A percentile compares a stretch with the other conserved stretches of the same genome.
These are phyloP conservation scores for Petrophora chlorosata DNA, from an alignment of 2,888 invertebrate species.

Conservation along the genomic window DNA sequence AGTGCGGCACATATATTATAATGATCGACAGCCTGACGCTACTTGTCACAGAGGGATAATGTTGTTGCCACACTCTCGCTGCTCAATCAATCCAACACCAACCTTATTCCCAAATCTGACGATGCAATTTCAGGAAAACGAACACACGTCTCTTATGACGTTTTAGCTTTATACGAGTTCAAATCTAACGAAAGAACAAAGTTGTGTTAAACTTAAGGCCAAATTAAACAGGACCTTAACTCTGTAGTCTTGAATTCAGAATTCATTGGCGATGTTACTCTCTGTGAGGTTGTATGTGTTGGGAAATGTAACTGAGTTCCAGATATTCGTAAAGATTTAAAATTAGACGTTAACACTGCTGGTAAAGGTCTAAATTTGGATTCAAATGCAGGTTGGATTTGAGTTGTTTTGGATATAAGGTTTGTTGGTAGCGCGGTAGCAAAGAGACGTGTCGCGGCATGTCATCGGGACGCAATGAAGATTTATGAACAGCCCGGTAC, in stretches of 20 bases:
- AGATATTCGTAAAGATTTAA: constrained; percentile 20
- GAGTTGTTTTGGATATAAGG: constrained; percentile 50
- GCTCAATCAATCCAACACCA: constrained; percentile 33
- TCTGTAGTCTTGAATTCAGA: constrained; percentile 48
- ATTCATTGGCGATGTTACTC: constrained; percentile 45
- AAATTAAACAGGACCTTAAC: constrained; percentile 59
- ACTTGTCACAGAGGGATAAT: constrained; percentile 81
- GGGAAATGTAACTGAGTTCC: constrained; percentile 63
- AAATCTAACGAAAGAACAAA: constrained; percentile 78
- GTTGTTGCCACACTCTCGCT: constrained; percentile 71
- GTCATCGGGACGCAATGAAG: constrained; percentile 83
- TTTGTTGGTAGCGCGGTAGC: constrained; percentile 74
- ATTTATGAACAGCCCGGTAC: constrained; percentile 79
- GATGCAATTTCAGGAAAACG: constrained; percentile 35
- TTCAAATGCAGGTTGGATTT: constrained; percentile 40
- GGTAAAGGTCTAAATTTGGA: constrained; percentile 39
- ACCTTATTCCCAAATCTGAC: constrained; percentile 33
- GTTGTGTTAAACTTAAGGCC: constrained; percentile 55
- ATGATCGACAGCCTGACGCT: constrained; percentile 82
- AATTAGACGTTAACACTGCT: constrained; percentile 30
- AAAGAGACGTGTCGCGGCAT: constrained; percentile 80
- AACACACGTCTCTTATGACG: constrained; percentile 42
- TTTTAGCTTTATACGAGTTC: constrained; percentile 54
- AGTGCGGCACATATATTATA: constrained; percentile 82
- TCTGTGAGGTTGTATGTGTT: constrained; percentile 62